Evolutionary conservation across 2,888 invertebrate genomes (phyloP), one percentile per base, ranked within the genome.

Genomic region (Drosophila setosimentum): DNA sequence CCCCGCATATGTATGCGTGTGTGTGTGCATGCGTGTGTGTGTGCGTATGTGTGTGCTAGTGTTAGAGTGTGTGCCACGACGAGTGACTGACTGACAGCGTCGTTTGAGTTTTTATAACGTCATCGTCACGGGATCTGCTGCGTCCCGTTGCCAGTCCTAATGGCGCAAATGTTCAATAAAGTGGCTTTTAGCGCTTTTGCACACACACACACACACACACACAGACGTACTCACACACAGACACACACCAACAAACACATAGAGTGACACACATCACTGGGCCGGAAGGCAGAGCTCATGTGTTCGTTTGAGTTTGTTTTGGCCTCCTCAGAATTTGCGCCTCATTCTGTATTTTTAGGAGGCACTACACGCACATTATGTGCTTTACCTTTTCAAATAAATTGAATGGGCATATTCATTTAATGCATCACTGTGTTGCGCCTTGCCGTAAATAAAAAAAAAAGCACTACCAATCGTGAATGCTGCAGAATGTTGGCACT

Each of bases 151-250:
- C 69, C 78, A 68, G 66, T 66, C 69, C 85, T 90, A 89, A 90
- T 87, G 89, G 85, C 87, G 83, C 65, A 90, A 87, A 87, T 89
- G 90, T 85, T 87, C 90, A 89, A 87, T 87, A 90, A 87, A 87
- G 87, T 80, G 87, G 87, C 87, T 90, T 87, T 90, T 87, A 87
- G 80, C 89, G 85, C 73, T 68, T 73, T 69, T 67, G 51, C 68
- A 63, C 73, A 80, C 59, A 68, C 68, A 67, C 30, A 63, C n/a
- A 37, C 51, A 65, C 30, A 59, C 10, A 48, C 33, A 51, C 48
- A 49, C 5, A 24, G 21, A 48, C 10, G 13, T 33, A 18, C 7
- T 7, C 18, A 35, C 27, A 48, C 27, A 45, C 11, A 60, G 2
- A 32, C n/a, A 21, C 21, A 29, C 3, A 29, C 29, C 13, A 33